phyloP scores from a whole-genome alignment of 2,113 vertebrate genomes.

The Sylvietta virens region DNA sequence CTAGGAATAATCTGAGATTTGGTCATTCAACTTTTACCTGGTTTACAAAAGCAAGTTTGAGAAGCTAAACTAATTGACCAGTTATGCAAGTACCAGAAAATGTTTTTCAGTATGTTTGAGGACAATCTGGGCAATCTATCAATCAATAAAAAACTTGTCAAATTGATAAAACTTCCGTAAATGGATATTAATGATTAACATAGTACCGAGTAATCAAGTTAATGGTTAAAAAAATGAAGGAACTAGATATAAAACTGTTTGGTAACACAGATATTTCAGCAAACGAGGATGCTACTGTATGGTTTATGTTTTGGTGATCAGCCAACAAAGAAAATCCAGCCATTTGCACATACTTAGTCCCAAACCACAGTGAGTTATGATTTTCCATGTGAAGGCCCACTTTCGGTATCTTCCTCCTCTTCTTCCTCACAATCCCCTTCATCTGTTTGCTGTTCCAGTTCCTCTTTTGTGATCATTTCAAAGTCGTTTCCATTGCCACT shows the following conservation, averaged over 20 bases:
- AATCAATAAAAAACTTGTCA: conserved; percentile 68
- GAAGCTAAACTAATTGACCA: conserved; percentile 63
- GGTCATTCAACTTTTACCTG: conserved; percentile 63
- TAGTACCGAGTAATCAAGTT: conserved; percentile 66
- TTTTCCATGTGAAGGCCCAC: conserved; percentile 78
- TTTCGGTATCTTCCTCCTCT: conserved; percentile 70
- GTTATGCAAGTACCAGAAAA: conserved; percentile 72
- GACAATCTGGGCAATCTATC: conserved; percentile 64
- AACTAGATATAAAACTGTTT: conserved; percentile 70
- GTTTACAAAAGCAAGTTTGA: conserved; percentile 64
- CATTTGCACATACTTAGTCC: conserved; percentile 76
- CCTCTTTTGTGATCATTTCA: conserved; percentile 99
- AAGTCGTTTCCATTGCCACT: conserved; percentile 97
- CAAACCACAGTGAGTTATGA: conserved; percentile 76
- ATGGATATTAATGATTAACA: conserved; percentile 70
- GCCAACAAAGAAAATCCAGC: conserved; percentile 83
- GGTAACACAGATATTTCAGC: conserved; percentile 67
- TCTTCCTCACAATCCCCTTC: conserved; percentile 84
- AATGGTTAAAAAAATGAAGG: conserved; percentile 68
- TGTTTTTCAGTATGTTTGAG: conserved; percentile 50
- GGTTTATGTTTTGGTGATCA: conserved; percentile 71
- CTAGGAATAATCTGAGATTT: conserved; percentile 63
- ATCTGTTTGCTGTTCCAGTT: conserved; percentile 97
- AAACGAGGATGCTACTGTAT: conserved; percentile 70
- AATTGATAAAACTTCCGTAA: conserved; percentile 62